phyloP scores from a whole-genome alignment of 2,113 vertebrate species.

The Ovibos moschatus region DNA sequence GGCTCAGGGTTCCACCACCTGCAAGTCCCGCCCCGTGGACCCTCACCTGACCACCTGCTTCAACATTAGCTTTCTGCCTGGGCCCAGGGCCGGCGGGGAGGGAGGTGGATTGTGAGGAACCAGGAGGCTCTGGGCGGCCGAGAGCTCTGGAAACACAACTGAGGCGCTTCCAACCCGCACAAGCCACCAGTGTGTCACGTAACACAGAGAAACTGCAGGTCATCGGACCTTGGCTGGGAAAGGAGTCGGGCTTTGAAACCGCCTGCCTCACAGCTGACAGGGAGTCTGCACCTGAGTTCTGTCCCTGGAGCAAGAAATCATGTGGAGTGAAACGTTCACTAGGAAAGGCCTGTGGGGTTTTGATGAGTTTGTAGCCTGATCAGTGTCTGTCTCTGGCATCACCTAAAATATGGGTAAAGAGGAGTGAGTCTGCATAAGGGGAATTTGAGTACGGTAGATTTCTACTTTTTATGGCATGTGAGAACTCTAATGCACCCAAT shows the following conservation, averaged over 20 bases:
- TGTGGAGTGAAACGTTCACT: not conserved
- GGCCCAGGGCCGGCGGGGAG: not conserved
- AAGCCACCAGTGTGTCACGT: not conserved
- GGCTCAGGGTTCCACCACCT: fast-evolving
- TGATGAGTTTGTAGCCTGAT: not conserved
- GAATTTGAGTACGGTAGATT: not conserved
- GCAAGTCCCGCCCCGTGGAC: fast-evolving
- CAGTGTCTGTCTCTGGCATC: not conserved
- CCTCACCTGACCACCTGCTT: not conserved
- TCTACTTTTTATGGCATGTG: not conserved
- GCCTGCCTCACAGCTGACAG: fast-evolving
- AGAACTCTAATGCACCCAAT: not conserved
- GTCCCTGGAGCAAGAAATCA: not conserved
- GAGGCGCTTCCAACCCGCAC: fast-evolving
- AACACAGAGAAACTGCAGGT: not conserved
- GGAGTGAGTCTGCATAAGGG: not conserved
- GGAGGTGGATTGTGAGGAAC: not conserved
- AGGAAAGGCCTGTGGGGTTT: not conserved
- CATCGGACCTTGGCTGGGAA: not conserved
- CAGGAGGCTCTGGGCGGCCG: not conserved
- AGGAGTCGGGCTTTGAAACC: fast-evolving
- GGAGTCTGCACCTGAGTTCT: fast-evolving
- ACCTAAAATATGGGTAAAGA: not conserved
- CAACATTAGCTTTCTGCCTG: not conserved
- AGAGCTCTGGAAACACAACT: too few relatives aligned